Evolutionary conservation across 1,140 invertebrate species (phyloP).

Genomic region (Centruroides sculpturatus): DNA sequence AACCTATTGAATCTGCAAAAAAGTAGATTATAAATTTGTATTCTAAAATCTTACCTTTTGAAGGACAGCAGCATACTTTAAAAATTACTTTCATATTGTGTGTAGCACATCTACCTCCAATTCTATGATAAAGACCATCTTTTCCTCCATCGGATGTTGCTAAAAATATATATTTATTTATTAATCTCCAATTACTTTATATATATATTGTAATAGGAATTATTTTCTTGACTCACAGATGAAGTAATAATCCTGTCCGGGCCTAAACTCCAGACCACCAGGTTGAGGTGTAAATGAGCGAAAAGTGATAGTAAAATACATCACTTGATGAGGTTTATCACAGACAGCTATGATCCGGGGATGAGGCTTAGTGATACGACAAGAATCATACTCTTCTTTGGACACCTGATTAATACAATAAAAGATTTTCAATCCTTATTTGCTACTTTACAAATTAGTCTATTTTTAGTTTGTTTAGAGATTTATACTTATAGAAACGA

Average conservation of each 20-base stretch:
- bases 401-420: conserved; percentile 41
- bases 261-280: conserved; percentile 81
- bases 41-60: conserved; percentile 6
- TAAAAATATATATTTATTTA: conserved; percentile 20
- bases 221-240: conserved; percentile 51
- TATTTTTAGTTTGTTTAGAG: too few relatives aligned
- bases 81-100: conserved; percentile 94
- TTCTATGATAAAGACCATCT: conserved; percentile 74
- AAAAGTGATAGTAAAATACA: conserved; percentile 94
- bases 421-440: too few relatives aligned
- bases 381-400: conserved; percentile 89
- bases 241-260: conserved; percentile 90
- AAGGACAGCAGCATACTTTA: conserved; percentile 61
- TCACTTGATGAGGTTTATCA: conserved; percentile 83
- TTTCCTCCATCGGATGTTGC: conserved; percentile 59
- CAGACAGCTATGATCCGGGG: conserved; percentile 85
- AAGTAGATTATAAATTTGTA: too few relatives aligned
- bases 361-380: conserved; percentile 84
- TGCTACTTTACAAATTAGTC: too few relatives aligned
- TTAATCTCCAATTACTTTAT: neutral
- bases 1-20: too few relatives aligned
- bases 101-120: conserved; percentile 73
- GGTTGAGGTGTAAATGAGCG: conserved; percentile 89
- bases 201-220: neutral
- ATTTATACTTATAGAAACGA: too few relatives aligned